phyloP scores from a whole-genome alignment of 53 echinoderm and acorn worm species.

The Hippasteria phrygiana region DNA sequence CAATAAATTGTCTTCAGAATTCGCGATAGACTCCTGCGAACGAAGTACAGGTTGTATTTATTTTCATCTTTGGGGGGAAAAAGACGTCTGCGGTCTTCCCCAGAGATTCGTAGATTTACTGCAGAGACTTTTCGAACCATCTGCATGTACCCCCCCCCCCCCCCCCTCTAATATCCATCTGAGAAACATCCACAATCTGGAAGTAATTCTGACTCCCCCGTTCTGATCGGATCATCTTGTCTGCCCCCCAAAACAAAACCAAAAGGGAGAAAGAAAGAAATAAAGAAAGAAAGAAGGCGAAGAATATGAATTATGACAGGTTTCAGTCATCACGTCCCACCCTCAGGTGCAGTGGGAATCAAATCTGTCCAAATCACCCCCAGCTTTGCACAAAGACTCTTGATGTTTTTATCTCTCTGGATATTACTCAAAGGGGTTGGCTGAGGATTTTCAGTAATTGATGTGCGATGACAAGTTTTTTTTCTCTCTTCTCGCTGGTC shows the following conservation, averaged over 20 bases:
- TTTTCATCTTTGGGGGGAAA: not conserved
- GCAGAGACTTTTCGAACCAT: not conserved
- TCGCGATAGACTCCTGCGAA: no score
- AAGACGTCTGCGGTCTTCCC: not conserved
- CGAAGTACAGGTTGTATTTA: not conserved
- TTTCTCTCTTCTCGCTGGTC: not conserved
- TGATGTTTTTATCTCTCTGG: not conserved
- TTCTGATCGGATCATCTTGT: not conserved
- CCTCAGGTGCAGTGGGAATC: conserved; percentile 14
- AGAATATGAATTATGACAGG: conserved; percentile 36
- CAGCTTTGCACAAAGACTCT: conserved; percentile 8
- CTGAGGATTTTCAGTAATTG: conserved; percentile 57
- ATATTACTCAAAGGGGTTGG: conserved; percentile 6
- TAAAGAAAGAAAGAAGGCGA: not conserved
- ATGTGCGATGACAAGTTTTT: conserved; percentile 51
- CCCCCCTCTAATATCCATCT: not conserved
- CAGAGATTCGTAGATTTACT: not conserved
- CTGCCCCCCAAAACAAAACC: conserved; percentile 1
- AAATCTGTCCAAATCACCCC: conserved; percentile 18
- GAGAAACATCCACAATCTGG: conserved; percentile 23
- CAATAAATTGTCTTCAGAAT: no score
- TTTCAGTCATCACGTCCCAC: conserved; percentile 16
- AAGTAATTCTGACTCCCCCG: conserved; percentile 11
- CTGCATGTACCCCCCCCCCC: not conserved
- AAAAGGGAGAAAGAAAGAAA: not conserved